A percentile compares a stretch with the other conserved stretches of the same genome.
Evolutionary conservation across 2,888 invertebrate species (phyloP).

Genomic region (Nasonovia ribisnigri): DNA sequence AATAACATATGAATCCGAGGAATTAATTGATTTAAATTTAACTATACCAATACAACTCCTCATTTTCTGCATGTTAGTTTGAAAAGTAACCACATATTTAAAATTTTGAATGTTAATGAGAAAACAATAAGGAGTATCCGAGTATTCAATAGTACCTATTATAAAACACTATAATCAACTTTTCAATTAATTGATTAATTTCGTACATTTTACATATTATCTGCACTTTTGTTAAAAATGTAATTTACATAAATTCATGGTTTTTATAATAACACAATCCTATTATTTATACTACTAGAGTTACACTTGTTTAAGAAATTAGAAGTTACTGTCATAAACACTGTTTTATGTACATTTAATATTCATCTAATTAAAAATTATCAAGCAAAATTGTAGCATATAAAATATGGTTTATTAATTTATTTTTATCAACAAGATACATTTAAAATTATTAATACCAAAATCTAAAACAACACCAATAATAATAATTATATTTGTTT

Average conservation of each 20-base stretch:
- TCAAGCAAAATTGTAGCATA: background rate
- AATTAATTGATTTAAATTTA: background rate
- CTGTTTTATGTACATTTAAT: background rate
- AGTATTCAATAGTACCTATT: no score
- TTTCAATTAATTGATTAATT: background rate
- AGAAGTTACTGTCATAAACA: background rate
- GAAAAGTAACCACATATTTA: background rate
- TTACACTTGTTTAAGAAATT: background rate
- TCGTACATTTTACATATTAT: background rate
- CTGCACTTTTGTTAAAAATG: background rate
- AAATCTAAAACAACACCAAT: no score
- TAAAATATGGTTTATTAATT: no score
- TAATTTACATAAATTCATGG: background rate
- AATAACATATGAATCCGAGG: background rate
- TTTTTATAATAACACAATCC: background rate
- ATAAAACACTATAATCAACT: background rate
- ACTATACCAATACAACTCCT: background rate
- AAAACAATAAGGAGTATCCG: background rate
- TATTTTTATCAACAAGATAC: no score
- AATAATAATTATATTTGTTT: no score
- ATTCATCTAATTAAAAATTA: background rate
- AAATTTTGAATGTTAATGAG: background rate
- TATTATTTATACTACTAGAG: background rate
- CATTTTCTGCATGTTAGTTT: background rate
- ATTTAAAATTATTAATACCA: no score